Conservation (phyloP, 23 tunicate species). For the Pegea sp. region DNA sequence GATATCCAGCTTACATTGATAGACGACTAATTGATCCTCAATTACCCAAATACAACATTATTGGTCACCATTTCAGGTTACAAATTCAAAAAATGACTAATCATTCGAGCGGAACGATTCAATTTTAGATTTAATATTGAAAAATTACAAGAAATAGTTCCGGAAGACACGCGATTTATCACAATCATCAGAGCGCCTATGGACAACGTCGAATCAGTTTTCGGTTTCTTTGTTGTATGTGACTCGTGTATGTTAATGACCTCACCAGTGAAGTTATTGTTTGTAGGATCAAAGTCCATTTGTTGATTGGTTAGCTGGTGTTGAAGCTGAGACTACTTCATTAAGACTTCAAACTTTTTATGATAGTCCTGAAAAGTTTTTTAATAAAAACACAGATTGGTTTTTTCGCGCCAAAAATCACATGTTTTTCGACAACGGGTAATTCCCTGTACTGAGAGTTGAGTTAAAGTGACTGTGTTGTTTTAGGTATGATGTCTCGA, state of each 20-base stretch:
- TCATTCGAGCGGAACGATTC: not conserved
- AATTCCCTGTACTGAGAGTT: conserved; percentile 3
- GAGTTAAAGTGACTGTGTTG: not conserved
- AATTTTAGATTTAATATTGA: conserved; percentile 57
- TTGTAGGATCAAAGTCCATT: conserved; percentile 94
- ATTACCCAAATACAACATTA: conserved; percentile 72
- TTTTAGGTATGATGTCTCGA: conserved; percentile 76
- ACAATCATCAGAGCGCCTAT: conserved; percentile 95
- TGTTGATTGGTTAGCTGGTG: conserved; percentile 80
- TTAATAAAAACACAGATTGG: conserved; percentile 92
- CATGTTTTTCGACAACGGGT: conserved; percentile 99
- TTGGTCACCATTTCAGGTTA: conserved; percentile 98
- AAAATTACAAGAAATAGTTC: conserved; percentile 48
- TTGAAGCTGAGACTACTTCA: conserved; percentile 64
- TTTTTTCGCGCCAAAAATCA: conserved; percentile 90
- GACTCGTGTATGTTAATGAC: too few relatives aligned
- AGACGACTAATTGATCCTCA: conserved; percentile 86
- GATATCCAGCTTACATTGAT: conserved; percentile 97
- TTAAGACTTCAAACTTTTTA: conserved; percentile 85
- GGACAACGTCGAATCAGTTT: conserved; percentile 98
- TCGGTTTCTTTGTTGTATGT: conserved; percentile 87
- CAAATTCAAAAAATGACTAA: too few relatives aligned
- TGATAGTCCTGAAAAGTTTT: conserved; percentile 76
- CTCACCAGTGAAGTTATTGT: not conserved
- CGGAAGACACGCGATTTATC: conserved; percentile 56